Evolutionary conservation across 2,113 vertebrate species (phyloP).

Genomic region (Camelus dromedarius): DNA sequence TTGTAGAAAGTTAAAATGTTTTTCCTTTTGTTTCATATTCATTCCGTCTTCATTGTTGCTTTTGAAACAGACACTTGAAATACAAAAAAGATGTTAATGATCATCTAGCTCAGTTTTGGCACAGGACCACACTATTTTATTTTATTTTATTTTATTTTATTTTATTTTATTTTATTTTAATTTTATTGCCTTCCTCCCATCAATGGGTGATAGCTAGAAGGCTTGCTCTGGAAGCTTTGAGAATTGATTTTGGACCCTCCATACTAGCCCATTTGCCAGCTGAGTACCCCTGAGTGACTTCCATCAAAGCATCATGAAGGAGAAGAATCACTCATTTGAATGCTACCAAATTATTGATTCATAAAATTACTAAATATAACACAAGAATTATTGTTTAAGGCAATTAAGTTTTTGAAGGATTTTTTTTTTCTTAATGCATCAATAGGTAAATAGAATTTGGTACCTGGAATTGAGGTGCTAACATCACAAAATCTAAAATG

Average conservation of each 20-base stretch:
- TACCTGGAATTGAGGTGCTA: background rate
- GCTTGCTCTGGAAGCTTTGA: too few species aligned
- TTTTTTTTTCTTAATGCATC: background rate
- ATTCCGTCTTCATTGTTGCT: background rate
- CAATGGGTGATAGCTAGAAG: too few species aligned
- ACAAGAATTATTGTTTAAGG: background rate
- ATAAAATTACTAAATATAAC: background rate
- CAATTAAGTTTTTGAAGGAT: background rate
- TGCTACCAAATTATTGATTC: background rate
- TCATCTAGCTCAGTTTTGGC: background rate
- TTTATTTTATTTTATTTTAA: too few species aligned
- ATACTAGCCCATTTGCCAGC: background rate
- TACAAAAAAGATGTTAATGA: background rate
- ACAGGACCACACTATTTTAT: background rate
- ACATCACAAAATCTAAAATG: background rate
- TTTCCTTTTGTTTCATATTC: background rate
- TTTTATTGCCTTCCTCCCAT: background rate
- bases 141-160: too few species aligned
- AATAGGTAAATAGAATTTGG: background rate
- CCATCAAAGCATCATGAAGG: background rate
- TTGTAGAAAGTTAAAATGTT: conserved; percentile 32
- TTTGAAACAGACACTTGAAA: conserved; percentile 11
- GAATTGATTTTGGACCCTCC: background rate
- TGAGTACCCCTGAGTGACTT: background rate
- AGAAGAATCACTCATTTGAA: background rate